Evolutionary conservation across 2,888 invertebrate species (phyloP), one percentile per base, ranked within the genome.

Genomic region (Lordiphosa andalusiaca): DNA sequence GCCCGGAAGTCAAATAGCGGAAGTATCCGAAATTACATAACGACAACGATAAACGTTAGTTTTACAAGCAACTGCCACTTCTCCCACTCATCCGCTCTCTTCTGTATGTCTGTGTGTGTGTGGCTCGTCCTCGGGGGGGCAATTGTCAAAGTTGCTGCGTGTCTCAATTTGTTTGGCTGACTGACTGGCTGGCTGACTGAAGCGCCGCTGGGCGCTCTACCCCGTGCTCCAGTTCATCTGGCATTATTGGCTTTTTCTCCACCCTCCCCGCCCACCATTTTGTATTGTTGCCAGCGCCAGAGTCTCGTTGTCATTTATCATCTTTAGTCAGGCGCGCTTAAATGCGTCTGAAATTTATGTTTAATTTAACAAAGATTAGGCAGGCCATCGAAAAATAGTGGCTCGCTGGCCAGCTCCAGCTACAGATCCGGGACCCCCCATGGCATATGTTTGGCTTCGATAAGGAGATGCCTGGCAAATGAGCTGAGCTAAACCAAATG

Each of bases 41-140:
- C 30, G 67, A 57, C 71, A 64, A 67, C 71, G 71, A 71, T 69
- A 69, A 73, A 70, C 72, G 74, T 73, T 72, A 72, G 71, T 72
- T 72, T 72, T 72, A 72, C 72, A 73, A 72, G 73, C 71, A 56
- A 19, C 35, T 42, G 30, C 30, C 30, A 30, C 30, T 30, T 30
- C 9, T 9, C 30, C 30, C 9, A 30, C 10, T 30, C 30, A 30
- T 10, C 30, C 30, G 30, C 7, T 30, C 10, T 9, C 30, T 30
- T 30, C 0, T 4, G 16, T 23, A 12, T 41, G 3, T 25, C 7
- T 42, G 7, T 25, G 25, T 23, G 4, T 13, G n/a, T 13, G 30
- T 44, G 7, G 25, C 13, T 42, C 9, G 12, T 25, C 25, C 25
- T 25, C 25, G 25, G 23, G 19, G 30, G 30, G 30, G 30, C 30